Base-by-base conservation (phyloP, 1,140 invertebrate genomes). In the Diorhabda carinulata region DNA sequence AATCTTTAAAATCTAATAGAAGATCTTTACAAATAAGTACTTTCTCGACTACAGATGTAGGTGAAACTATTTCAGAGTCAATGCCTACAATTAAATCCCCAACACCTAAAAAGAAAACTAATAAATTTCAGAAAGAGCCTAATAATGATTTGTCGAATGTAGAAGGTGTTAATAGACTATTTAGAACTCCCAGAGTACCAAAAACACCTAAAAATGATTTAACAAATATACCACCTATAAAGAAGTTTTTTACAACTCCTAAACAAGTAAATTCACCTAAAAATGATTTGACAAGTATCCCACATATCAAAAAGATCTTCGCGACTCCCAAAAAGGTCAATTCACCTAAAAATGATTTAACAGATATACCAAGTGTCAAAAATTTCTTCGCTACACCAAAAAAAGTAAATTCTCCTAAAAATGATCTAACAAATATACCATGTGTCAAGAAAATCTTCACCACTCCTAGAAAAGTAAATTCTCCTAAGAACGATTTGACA, bases 191-290 rank as follows among this genome's bases (percentile, higher is more conserved):
- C 5, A 77, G 67, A 69, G 72, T 61, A 43, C 63, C 61, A 8
- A 79, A 73, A 40, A 77, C 80, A 0, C 81, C 83, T 7, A 74
- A 78, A 61, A 85, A 84, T 69, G 81, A 83, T 70, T 78, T 84
- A 45, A 79, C 76, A 3, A 75, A 84, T 64, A 70, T 83, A 9
- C 71, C 68, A 63, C 82, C 81, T 3, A 78, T 84, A 4, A 81
- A 78, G 41, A 69, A 65, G 4, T 63, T 84, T 9, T 63, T 83
- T 9, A 72, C 71, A 43, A 80, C 82, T 1, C 80, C 80, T 3
- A 79, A 79, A 43, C 64, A 64, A 2, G 74, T 77, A 44, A 78
- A 76, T 64, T 72, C 71, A 2, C 76, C 76, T 10, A 58, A 71
- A 47, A 78, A 78, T 71, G 75, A 78, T 66, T 66, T 84, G 45